These are phyloP conservation scores for Acipenser transmontanus DNA, from an alignment of 2,797 vertebrate species.

Conservation along the genomic window DNA sequence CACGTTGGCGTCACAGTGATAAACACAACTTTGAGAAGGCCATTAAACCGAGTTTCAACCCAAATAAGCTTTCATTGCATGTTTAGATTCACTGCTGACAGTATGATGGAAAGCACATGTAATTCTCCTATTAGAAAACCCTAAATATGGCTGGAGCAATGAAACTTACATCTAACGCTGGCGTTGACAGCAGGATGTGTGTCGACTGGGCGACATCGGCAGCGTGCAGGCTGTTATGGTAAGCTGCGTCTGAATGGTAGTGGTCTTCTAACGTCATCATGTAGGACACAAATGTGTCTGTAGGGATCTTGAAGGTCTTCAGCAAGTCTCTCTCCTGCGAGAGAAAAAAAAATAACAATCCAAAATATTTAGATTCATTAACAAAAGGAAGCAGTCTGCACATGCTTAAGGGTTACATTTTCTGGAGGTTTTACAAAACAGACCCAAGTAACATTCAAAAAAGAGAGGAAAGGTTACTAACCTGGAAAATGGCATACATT, in stretches of 20 bases:
- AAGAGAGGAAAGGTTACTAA: slow-evolving; percentile 40
- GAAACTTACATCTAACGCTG: slow-evolving; percentile 83
- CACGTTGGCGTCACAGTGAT: neutral
- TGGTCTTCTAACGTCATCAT: slow-evolving; percentile 96
- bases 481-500: slow-evolving; percentile 97
- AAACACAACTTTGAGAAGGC: neutral
- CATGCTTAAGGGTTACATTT: neutral
- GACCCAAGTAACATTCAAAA: neutral
- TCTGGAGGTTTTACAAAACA: neutral
- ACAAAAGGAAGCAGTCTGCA: neutral
- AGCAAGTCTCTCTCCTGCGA: slow-evolving; percentile 88
- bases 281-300: slow-evolving; percentile 90
- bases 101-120: neutral
- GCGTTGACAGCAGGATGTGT: slow-evolving; percentile 89
- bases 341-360: neutral
- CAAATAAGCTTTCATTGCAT: slow-evolving; percentile 7
- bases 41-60: slow-evolving; percentile 8
- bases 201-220: slow-evolving; percentile 95
- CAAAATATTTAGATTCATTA: neutral
- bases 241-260: slow-evolving; percentile 89
- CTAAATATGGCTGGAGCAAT: too few relatives aligned
- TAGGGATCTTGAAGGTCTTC: slow-evolving; percentile 91
- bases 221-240: slow-evolving; percentile 95
- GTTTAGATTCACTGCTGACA: neutral
- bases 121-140: slow-evolving; percentile 17